phyloP scores from a whole-genome alignment of 1,140 invertebrate species.

The Drosophila triauraria region DNA sequence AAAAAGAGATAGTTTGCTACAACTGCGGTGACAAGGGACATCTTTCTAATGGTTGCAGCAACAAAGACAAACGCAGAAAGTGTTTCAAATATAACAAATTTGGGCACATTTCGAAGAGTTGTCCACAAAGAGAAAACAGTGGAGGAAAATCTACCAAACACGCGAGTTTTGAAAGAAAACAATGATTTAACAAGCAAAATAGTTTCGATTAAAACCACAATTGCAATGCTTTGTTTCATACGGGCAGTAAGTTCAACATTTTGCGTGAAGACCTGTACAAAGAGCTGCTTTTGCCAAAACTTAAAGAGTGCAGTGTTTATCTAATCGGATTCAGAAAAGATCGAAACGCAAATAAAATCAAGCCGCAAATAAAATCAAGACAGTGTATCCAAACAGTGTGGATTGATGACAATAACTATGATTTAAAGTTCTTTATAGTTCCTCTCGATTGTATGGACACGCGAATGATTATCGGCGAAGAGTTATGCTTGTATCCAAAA shows the following conservation, averaged over 20 bases:
- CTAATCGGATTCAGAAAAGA: constrained; percentile 1
- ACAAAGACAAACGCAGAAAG: background rate
- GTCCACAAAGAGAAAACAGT: background rate
- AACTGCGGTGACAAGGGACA: background rate
- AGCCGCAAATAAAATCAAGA: background rate
- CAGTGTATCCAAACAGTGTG: background rate
- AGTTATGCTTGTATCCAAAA: background rate
- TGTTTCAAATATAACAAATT: constrained; percentile 3
- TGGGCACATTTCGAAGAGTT: background rate
- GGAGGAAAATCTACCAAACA: background rate
- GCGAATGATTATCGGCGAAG: background rate
- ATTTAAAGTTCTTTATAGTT: background rate
- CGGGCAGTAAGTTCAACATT: background rate
- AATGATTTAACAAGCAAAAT: background rate
- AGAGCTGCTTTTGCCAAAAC: background rate
- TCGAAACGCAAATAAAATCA: background rate
- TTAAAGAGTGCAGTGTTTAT: background rate
- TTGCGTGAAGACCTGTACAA: background rate
- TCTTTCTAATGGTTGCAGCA: background rate
- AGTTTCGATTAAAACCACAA: background rate
- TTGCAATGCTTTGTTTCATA: background rate
- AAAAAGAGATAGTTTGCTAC: background rate
- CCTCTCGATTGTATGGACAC: background rate
- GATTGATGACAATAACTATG: background rate
- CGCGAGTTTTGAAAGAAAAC: background rate